A percentile compares a stretch with the other conserved stretches of the same genome.
Evolutionary conservation across 1,140 invertebrate species (phyloP).

Genomic region (Adelges cooleyi): DNA sequence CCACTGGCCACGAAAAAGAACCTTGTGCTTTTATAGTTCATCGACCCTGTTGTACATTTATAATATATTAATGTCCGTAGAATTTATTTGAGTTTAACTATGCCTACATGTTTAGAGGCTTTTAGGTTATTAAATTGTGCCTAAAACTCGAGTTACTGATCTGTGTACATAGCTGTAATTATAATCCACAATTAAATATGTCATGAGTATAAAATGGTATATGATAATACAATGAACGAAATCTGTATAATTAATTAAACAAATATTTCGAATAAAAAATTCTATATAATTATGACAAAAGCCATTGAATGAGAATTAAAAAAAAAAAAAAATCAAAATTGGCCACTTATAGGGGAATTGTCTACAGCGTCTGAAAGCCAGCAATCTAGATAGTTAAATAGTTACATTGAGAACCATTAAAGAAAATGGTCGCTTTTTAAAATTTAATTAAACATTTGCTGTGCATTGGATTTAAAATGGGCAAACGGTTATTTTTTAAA

Average conservation of each 20-base stretch:
- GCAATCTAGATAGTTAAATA: slow-evolving; percentile 1
- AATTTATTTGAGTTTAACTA: not conserved
- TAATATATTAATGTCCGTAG: not conserved
- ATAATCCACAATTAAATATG: too few relatives aligned
- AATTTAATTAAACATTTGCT: slow-evolving; percentile 10
- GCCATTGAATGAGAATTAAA: too few relatives aligned
- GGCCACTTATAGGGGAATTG: not conserved
- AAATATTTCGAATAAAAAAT: too few relatives aligned
- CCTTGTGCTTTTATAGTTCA: not conserved
- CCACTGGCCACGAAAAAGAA: not conserved
- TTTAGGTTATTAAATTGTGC: slow-evolving; percentile 10
- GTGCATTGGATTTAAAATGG: too few relatives aligned
- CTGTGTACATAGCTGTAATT: not conserved
- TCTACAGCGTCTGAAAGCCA: not conserved
- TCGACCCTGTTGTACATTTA: not conserved
- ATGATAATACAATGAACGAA: too few relatives aligned
- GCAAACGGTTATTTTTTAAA: too few relatives aligned
- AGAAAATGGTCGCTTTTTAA: not conserved
- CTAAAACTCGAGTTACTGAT: not conserved
- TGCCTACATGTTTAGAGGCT: not conserved
- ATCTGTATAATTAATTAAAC: too few relatives aligned
- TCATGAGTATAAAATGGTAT: too few relatives aligned
- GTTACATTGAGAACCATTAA: not conserved
- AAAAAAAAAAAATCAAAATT: not conserved
- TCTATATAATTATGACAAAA: too few relatives aligned